Base-by-base conservation (phyloP, 1,140 invertebrate species). In the Trichonephila clavata region DNA sequence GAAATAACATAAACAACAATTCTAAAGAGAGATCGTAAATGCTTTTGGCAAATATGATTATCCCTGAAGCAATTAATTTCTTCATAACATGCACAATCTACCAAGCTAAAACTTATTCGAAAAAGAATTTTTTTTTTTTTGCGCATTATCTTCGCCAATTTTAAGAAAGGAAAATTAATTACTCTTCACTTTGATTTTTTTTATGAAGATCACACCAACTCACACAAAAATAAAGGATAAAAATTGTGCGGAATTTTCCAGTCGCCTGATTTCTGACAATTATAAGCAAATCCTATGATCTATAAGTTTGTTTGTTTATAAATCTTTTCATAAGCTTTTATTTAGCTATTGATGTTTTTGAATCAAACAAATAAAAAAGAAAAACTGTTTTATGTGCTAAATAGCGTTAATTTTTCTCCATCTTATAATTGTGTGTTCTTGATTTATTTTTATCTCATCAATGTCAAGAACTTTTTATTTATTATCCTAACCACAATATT, bases 51-150 rank as follows among this genome's bases (percentile, higher is more conserved):
- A 77, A 32, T 77, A 77, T 77, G 14, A 39, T 77, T 16, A 77
- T 77, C 16, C 71, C 71, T 4, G 32, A 77, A 39, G 27, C 71
- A 77, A 77, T 77, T 77, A 77, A 77, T 77, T 77, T 77, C 71
- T 39, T 77, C 71, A 39, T 77, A 27, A 77, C 3, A 18, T 71
- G 14, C 13, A 39, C 18, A 18, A 77, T 77, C 32, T 77, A 27
- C 24, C 18, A 16, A 77, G 16, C 32, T 39, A 3, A 32, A 77
- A 77, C 32, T 77, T 77, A 77, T 77, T 77, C 14, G 16, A 18
- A 39, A 77, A 24, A 77, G 39, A 20, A 6, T 20, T 63, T 18
- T 63, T 21, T 18, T 77, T 77, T 77, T 77, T 77, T 77, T 18
- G n/a, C 65, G n/a, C 65, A 68, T 77, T 77, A 39, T 18, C 32